A percentile compares a stretch with the other conserved stretches of the same genome.
phyloP scores from a whole-genome alignment of 2,797 vertebrate species.

The Pteropus rufus region DNA sequence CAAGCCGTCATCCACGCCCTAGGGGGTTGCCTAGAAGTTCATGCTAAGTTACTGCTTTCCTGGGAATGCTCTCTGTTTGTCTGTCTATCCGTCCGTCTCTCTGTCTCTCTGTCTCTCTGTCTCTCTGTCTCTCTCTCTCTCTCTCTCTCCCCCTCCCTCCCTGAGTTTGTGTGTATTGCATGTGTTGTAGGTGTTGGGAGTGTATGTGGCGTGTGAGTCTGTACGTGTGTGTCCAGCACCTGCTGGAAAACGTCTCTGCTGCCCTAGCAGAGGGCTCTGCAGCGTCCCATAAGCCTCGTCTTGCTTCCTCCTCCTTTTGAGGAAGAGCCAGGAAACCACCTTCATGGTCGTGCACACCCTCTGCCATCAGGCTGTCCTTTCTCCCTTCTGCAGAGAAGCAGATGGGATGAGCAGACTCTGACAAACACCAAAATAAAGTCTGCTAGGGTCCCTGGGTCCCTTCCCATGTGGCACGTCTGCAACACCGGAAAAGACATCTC shows the following conservation, averaged over 20 bases:
- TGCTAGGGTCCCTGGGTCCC: background rate
- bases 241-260: background rate
- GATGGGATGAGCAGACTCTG: fast-evolving
- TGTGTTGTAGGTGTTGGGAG: too few relatives aligned
- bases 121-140: too few relatives aligned
- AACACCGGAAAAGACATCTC: background rate
- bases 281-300: background rate
- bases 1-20: background rate
- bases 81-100: too few relatives aligned
- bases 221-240: background rate
- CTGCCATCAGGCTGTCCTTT: too few relatives aligned
- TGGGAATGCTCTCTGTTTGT: background rate
- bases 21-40: fast-evolving
- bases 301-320: too few relatives aligned
- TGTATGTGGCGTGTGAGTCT: background rate
- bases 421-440: background rate
- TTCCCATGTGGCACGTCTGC: fast-evolving
- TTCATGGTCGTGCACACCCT: background rate
- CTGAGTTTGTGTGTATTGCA: too few relatives aligned
- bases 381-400: background rate
- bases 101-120: background rate
- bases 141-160: background rate
- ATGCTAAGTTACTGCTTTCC: background rate
- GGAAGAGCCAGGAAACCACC: background rate
- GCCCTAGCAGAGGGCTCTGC: too few relatives aligned